A percentile compares a stretch with the other conserved stretches of the same genome.
These are phyloP conservation scores for Pristiophorus japonicus DNA, from an alignment of 2,113 vertebrate species.

Conservation along the genomic window DNA sequence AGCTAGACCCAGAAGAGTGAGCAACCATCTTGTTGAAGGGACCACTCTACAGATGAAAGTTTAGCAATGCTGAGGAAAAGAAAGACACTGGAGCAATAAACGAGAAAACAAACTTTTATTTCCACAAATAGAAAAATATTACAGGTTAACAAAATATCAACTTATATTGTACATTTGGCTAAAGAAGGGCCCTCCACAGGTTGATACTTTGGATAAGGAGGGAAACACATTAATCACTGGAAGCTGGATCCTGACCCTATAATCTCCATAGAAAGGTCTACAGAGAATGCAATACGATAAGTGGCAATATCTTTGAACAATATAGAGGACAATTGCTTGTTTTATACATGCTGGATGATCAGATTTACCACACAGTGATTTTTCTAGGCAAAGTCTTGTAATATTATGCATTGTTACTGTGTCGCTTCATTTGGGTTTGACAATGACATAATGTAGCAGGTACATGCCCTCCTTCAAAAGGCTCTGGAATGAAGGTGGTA, in stretches of 20 bases:
- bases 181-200: neutral
- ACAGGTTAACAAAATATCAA: constrained; percentile 1
- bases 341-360: neutral
- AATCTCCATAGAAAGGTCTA: neutral
- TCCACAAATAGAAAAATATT: neutral
- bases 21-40: neutral
- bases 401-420: neutral
- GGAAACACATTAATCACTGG: neutral
- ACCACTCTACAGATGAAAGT: neutral
- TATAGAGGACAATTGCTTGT: neutral
- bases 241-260: neutral
- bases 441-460: neutral
- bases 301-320: neutral
- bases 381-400: neutral
- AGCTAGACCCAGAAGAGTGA: neutral
- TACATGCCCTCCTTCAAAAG: neutral
- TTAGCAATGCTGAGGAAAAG: neutral
- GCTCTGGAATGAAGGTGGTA: neutral
- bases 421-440: neutral
- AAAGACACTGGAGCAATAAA: neutral
- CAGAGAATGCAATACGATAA: neutral
- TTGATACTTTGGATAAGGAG: neutral
- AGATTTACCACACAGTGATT: neutral
- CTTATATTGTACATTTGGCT: neutral
- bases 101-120: neutral